phyloP scores from a whole-genome alignment of 2,888 invertebrate species.

The Tholera decimalis region DNA sequence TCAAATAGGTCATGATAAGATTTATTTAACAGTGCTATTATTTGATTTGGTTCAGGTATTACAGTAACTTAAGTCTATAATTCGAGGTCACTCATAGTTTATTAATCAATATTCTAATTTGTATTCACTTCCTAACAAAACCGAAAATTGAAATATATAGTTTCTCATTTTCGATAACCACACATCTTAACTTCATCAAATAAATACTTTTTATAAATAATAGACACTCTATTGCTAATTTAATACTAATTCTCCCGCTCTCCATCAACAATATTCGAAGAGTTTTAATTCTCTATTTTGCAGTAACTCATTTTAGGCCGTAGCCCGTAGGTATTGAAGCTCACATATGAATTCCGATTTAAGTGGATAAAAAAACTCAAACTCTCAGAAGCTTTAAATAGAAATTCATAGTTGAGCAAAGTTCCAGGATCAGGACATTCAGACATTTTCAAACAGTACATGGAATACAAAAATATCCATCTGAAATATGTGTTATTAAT shows the following conservation, averaged over 20 bases:
- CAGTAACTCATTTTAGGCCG: neutral
- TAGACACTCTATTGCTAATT: constrained; percentile 15
- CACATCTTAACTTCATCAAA: constrained; percentile 9
- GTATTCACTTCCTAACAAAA: neutral
- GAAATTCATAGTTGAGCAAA: neutral
- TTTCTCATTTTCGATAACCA: constrained; percentile 7
- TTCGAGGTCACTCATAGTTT: neutral
- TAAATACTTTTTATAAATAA: constrained; percentile 22
- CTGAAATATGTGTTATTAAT: constrained; percentile 9
- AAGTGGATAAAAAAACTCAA: neutral
- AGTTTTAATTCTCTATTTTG: neutral
- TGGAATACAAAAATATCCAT: constrained; percentile 38
- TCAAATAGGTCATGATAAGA: neutral
- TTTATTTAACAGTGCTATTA: too few relatives aligned
- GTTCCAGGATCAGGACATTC: neutral
- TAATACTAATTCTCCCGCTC: constrained; percentile 37
- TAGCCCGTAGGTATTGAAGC: neutral
- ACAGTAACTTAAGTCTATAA: neutral
- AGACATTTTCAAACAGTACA: neutral
- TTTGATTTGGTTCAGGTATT: too few relatives aligned
- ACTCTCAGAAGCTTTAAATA: constrained; percentile 1
- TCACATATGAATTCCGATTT: constrained; percentile 3
- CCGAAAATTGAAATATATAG: neutral
- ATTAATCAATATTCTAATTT: neutral
- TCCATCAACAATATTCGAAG: constrained; percentile 12